These are phyloP conservation scores for Octopus bimaculoides DNA, from an alignment of 1,140 invertebrate species.

Conservation along the genomic window DNA sequence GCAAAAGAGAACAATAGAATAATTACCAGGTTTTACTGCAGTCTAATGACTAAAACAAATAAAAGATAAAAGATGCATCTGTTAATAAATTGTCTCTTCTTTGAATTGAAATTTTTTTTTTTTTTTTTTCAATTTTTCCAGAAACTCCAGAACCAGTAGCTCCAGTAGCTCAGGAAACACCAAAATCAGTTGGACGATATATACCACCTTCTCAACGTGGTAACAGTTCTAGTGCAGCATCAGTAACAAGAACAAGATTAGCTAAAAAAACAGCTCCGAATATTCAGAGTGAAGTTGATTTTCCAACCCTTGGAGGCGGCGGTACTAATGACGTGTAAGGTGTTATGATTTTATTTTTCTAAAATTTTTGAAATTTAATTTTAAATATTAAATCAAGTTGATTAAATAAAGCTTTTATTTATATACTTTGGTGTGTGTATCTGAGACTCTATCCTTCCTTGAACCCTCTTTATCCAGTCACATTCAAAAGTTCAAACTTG, in stretches of 20 bases:
- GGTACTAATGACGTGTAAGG: conserved; percentile 17
- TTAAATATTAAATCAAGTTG: no score
- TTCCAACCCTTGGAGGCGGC: conserved; percentile 38
- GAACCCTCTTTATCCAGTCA: no score
- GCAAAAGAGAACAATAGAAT: no score
- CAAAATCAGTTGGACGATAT: conserved; percentile 32
- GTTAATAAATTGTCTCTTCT: neutral
- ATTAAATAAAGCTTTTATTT: no score
- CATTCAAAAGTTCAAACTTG: no score
- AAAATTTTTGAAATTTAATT: no score
- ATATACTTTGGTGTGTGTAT: no score
- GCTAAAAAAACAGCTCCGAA: conserved; percentile 38
- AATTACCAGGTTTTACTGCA: no score
- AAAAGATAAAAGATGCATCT: no score
- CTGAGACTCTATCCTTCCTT: no score
- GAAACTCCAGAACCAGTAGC: conserved; percentile 19
- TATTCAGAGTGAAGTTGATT: conserved; percentile 40
- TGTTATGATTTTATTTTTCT: neutral
- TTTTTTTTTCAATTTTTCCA: neutral
- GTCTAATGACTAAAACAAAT: no score
- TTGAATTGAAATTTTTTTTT: neutral
- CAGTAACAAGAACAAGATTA: conserved; percentile 13
- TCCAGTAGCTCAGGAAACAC: conserved; percentile 25
- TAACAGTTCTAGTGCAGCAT: conserved; percentile 13
- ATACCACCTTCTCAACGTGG: conserved; percentile 34